A percentile compares a stretch with the other conserved stretches of the same genome.
These are phyloP conservation scores for Numenius phaeopus DNA, from an alignment of 2,797 vertebrate genomes.

Conservation along the genomic window DNA sequence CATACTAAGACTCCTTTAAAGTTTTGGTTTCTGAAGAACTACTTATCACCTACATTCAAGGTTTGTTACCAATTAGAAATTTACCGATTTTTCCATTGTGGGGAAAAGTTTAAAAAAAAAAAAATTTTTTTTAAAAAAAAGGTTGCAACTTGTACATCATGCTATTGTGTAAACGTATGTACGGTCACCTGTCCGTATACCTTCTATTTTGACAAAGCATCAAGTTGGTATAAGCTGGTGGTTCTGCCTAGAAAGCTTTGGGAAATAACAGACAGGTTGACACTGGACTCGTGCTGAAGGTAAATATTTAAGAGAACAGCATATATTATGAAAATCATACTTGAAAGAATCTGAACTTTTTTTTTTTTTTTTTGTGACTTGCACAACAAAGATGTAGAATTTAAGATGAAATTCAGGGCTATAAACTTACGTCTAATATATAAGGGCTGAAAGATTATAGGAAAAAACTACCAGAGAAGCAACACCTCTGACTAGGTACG, in stretches of 20 bases:
- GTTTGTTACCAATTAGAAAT: slow-evolving; percentile 76
- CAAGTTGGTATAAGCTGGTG: background rate
- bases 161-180: background rate
- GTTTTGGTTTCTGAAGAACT: slow-evolving; percentile 99
- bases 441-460: background rate
- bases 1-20: slow-evolving; percentile 96
- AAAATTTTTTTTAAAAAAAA: background rate
- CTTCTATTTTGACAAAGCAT: background rate
- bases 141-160: background rate
- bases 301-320: background rate
- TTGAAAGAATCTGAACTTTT: background rate
- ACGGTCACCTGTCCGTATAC: background rate
- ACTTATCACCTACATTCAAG: slow-evolving; percentile 98
- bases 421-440: background rate
- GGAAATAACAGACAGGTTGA: background rate
- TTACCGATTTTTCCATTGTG: background rate
- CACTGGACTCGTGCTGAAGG: background rate
- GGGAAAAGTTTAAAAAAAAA: background rate
- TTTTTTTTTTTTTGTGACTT: background rate
- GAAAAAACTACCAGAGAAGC: background rate
- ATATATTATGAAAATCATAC: background rate
- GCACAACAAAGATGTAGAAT: background rate
- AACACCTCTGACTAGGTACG: background rate
- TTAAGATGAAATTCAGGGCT: background rate
- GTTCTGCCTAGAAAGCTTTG: background rate